A percentile compares a stretch with the other conserved stretches of the same genome.
These are phyloP conservation scores for Zaprionus obscuricornis DNA, from an alignment of 2,888 invertebrate species.

Conservation along the genomic window DNA sequence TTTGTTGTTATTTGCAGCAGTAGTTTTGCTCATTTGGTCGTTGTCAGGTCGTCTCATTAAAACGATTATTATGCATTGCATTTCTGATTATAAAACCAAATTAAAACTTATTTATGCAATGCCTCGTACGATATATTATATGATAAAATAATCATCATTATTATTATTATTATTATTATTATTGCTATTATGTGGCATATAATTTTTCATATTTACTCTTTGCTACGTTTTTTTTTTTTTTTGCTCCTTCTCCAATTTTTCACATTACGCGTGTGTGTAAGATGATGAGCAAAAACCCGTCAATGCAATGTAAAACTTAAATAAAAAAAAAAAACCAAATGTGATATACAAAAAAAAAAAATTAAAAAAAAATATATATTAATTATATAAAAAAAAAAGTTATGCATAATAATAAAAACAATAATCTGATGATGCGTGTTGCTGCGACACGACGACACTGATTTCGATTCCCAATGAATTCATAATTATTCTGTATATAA, in stretches of 20 bases:
- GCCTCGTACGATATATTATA: slow-evolving; percentile 28
- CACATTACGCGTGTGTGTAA: slow-evolving; percentile 29
- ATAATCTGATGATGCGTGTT: slow-evolving; percentile 55
- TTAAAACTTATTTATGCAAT: slow-evolving; percentile 73
- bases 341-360: slow-evolving; percentile 29
- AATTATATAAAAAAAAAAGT: slow-evolving; percentile 35
- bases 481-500: slow-evolving; percentile 70
- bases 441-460: slow-evolving; percentile 46
- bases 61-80: slow-evolving; percentile 72
- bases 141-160: slow-evolving; percentile 54
- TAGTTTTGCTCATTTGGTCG: slow-evolving; percentile 22
- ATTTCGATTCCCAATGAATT: slow-evolving; percentile 57
- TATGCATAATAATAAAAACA: slow-evolving; percentile 39
- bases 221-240: no score
- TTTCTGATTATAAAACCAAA: slow-evolving; percentile 69
- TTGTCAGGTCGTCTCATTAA: slow-evolving; percentile 71
- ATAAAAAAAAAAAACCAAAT: slow-evolving; percentile 43
- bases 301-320: slow-evolving; percentile 52
- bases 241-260: no score
- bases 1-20: slow-evolving; percentile 17
- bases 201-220: slow-evolving; percentile 62
- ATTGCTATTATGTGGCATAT: slow-evolving; percentile 42
- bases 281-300: slow-evolving; percentile 19
- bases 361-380: slow-evolving; percentile 23
- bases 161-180: slow-evolving; percentile 46